Base-by-base conservation (phyloP, 30 jellyfish, hydroid and myxozoan species). In the Cassiopea xamachana region DNA sequence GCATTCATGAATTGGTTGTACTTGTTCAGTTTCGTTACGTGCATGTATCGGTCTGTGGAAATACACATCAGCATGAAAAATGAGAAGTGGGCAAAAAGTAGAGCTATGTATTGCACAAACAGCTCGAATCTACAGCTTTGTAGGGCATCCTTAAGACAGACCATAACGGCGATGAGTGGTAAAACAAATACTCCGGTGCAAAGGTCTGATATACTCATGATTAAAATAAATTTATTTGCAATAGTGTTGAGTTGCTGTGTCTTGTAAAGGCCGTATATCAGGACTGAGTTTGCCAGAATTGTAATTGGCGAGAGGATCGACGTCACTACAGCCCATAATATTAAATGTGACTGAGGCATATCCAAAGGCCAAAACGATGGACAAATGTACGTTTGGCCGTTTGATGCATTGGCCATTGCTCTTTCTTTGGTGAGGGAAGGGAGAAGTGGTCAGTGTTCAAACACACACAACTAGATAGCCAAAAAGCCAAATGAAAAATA, bases 21-120 rank as follows among this genome's bases (percentile, higher is more conserved):
- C 27, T 49, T 60, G 9, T 79, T 87, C 67, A 87, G 61, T 69
- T 87, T 87, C n/a, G 84, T 87, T 19, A 87, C 89, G 75, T 87
- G 94, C 13, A 76, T 15, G 75, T 76, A 87, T 5, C 94, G 89
- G 69, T 87, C 94, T 8, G 77, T 6, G 7, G 94, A 67, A 6
- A 87, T 77, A 5, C 85, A 76, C 79, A 76, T 43, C 48, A 87
- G 75, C 94, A 87, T 87, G 81, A 87, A 87, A 46, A 60, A 87
- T 10, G 94, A 87, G 84, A 87, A 76, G 43, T 87, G 64, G 5
- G 74, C 94, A 58, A 87, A 72, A 2, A 87, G 18, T 18, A 76
- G 27, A 6, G 69, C 85, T 51, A 71, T 27, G 45, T 77, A 87
- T 39, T 87, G 84, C 43, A 69, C 69, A 9, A 60, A 86, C 47